These are phyloP conservation scores for Pemphredon lugubris DNA, from an alignment of 2,888 invertebrate genomes.

Conservation along the genomic window DNA sequence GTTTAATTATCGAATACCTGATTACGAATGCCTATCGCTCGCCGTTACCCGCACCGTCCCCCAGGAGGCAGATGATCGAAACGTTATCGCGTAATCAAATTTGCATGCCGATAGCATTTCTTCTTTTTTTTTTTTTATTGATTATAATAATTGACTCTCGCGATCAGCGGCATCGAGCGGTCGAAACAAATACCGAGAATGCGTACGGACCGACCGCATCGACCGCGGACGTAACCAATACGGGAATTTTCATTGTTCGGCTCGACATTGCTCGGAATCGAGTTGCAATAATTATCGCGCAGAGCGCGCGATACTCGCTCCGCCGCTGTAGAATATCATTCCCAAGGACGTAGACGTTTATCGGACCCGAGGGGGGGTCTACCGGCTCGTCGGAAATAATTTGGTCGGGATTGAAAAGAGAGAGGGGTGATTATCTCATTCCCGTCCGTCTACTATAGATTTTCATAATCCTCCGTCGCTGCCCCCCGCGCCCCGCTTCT, in stretches of 20 bases:
- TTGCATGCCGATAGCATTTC: background rate
- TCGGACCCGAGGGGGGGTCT: slow-evolving; percentile 47
- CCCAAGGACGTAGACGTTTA: slow-evolving; percentile 36
- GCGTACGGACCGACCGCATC: slow-evolving; percentile 7
- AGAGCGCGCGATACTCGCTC: slow-evolving; percentile 48
- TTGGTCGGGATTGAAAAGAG: slow-evolving; percentile 29
- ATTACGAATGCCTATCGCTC: background rate
- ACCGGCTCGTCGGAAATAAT: slow-evolving; percentile 56
- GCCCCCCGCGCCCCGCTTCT: no score
- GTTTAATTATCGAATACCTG: slow-evolving; percentile 13
- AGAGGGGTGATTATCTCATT: slow-evolving; percentile 36
- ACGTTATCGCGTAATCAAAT: background rate
- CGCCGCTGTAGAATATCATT: slow-evolving; percentile 30
- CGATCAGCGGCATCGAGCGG: slow-evolving; percentile 1
- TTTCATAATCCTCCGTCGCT: slow-evolving; percentile 58
- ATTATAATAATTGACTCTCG: slow-evolving; percentile 43
- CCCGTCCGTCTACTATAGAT: slow-evolving; percentile 45
- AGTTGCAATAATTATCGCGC: slow-evolving; percentile 49
- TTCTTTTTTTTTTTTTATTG: slow-evolving; percentile 35
- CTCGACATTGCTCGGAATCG: slow-evolving; percentile 7
- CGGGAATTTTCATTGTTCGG: slow-evolving; percentile 18
- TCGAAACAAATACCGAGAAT: slow-evolving; percentile 7
- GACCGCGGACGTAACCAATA: background rate
- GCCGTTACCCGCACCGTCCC: slow-evolving; percentile 1
- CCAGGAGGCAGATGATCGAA: background rate